These are phyloP conservation scores for Mustela lutreola DNA, from an alignment of 2,113 vertebrate genomes.

Conservation along the genomic window DNA sequence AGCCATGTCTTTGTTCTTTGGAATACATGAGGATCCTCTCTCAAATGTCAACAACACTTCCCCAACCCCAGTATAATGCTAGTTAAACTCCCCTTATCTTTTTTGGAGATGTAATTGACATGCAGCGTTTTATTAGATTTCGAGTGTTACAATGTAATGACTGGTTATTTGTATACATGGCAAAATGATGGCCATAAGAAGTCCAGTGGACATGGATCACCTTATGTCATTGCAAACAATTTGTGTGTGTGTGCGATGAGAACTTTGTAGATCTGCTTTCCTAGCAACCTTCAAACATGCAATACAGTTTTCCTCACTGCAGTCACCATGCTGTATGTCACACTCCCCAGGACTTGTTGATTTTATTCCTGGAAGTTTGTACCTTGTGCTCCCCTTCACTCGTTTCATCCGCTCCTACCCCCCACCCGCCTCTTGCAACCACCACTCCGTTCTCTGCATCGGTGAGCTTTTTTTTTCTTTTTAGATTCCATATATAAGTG, in stretches of 20 bases:
- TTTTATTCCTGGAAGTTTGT: neutral
- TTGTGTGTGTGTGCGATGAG: neutral
- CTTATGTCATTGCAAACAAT: neutral
- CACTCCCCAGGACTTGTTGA: neutral
- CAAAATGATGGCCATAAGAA: neutral
- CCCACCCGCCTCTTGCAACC: neutral
- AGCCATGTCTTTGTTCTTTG: neutral
- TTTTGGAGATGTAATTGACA: neutral
- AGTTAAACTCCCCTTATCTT: neutral
- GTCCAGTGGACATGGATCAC: neutral
- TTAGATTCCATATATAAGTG: neutral
- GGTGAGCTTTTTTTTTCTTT: neutral
- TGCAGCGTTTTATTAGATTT: neutral
- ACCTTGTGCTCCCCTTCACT: neutral
- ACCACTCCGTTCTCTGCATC: neutral
- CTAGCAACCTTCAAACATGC: neutral
- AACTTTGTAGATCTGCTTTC: neutral
- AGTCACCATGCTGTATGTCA: neutral
- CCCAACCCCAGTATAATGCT: neutral
- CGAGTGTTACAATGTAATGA: neutral
- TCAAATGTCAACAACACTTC: neutral
- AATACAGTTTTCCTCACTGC: neutral
- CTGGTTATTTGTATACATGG: neutral
- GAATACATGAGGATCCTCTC: neutral
- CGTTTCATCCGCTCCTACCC: neutral